Evolutionary conservation across 2,888 invertebrate genomes (phyloP).

Genomic region (Catocala fraxini): DNA sequence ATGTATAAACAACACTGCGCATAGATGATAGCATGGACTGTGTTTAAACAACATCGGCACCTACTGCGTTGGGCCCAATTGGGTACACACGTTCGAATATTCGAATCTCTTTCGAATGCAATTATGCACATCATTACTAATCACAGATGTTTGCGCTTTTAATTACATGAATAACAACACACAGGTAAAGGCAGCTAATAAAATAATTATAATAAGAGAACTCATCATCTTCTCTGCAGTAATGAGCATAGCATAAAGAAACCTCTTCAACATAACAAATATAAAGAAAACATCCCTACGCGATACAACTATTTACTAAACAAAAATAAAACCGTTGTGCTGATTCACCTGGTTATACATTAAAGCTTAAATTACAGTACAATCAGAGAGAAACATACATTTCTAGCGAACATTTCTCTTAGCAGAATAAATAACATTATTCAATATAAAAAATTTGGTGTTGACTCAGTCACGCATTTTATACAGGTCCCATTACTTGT

Average conservation of each 20-base stretch:
- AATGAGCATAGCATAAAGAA: conserved; percentile 15
- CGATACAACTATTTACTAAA: conserved; percentile 15
- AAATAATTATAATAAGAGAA: no score
- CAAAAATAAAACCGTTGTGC: conserved; percentile 38
- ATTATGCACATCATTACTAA: no score
- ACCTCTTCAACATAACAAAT: conserved; percentile 11
- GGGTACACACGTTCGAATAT: no score
- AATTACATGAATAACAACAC: no score
- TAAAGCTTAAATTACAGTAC: conserved; percentile 32
- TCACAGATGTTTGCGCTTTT: no score
- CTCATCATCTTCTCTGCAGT: no score
- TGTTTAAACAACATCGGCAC: no score
- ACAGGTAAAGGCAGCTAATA: no score
- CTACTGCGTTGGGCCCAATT: no score
- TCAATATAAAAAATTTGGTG: conserved; percentile 76
- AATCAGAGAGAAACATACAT: conserved; percentile 34
- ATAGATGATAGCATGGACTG: no score
- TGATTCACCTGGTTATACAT: conserved; percentile 20
- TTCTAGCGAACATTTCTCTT: conserved; percentile 18
- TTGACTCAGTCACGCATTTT: conserved; percentile 77
- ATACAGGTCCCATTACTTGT: conserved; percentile 75
- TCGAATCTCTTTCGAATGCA: no score
- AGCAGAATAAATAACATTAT: conserved; percentile 46
- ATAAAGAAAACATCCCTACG: conserved; percentile 12
- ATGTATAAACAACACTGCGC: no score